Base-by-base conservation (phyloP, 2,113 vertebrate genomes). In the Chaenogobius annularis region DNA sequence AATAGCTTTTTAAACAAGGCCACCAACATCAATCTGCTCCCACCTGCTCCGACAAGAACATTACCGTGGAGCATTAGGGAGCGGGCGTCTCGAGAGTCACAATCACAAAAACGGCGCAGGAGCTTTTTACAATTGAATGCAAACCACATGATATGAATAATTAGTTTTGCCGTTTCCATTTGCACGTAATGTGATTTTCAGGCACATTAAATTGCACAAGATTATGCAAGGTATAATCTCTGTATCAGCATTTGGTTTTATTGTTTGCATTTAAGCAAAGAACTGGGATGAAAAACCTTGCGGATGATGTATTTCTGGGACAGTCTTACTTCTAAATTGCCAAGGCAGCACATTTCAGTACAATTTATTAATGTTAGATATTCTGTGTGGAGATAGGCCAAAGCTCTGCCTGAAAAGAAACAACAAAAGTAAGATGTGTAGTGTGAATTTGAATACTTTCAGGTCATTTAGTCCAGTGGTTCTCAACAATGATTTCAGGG, bases 1-100 rank as follows among this genome's bases (percentile, higher is more conserved):
- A 89, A 85, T 77, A 81, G 75, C 73, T 83, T 85, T 79, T 81
- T 78, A 75, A 88, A 86, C 75, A 78, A 82, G 64, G 70, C 67
- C 73, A 63, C 58, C 44, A 64, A 61, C 47, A 44, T 50, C 78
- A 71, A 74, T 50, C 74, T 76, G 80, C 73, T 70, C 68, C 52
- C 74, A 82, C 71, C 80, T 83, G 68, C 82, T 67, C 55, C 40
- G 73, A 66, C 81, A 67, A 68, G 58, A 84, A 77, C 83, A 87
- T 85, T 85, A 83, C 77, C 77, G 71, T 65, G 22, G 77, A 83
- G 70, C 74, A 86, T 83, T 75, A 72, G 78, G 56, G 73, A 77
- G 70, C 40, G 54, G 68, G 69, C 19, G 26, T 68, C 70, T 73
- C 73, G 79, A 69, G 81, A 89, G 84, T 81, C 50, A 70, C 48